These are phyloP conservation scores for Proales similis DNA, from an alignment of 1,140 invertebrate species.

Conservation along the genomic window DNA sequence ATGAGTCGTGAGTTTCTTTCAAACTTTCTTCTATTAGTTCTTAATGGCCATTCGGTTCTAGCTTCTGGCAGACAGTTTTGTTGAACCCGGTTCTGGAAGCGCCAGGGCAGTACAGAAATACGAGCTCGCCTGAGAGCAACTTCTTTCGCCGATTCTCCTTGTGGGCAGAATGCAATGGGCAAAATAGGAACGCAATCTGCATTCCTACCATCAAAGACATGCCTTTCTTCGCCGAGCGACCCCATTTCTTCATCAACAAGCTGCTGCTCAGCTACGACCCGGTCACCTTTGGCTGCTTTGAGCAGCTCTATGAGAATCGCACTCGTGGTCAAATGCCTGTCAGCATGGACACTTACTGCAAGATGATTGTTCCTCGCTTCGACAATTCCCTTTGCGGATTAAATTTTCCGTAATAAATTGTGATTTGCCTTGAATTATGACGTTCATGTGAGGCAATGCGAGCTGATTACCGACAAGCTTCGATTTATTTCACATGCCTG, in stretches of 20 bases:
- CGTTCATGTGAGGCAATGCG: no score
- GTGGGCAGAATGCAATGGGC: conserved; percentile 11
- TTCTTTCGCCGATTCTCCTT: neutral
- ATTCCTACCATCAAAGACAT: conserved; percentile 44
- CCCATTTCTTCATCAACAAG: conserved; percentile 48
- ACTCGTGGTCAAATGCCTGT: no score
- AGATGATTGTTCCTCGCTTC: no score
- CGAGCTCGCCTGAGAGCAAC: neutral
- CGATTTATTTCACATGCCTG: no score
- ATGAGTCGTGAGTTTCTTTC: no score
- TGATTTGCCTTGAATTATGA: no score
- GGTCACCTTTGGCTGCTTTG: conserved; percentile 44
- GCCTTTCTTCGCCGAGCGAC: conserved; percentile 38
- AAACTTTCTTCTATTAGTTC: no score
- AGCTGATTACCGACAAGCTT: no score
- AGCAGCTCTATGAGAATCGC: no score
- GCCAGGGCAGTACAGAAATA: conserved; percentile 5
- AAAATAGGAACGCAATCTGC: conserved; percentile 41
- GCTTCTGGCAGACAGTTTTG: conserved; percentile 40
- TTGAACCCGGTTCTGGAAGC: conserved; percentile 44
- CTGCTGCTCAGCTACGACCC: conserved; percentile 44
- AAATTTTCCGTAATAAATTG: no score
- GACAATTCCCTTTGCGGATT: no score
- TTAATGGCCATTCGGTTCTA: conserved; percentile 47
- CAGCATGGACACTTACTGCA: no score